These are phyloP conservation scores for Cecidostiba fungosa DNA, from an alignment of 2,888 invertebrate genomes.

Conservation along the genomic window DNA sequence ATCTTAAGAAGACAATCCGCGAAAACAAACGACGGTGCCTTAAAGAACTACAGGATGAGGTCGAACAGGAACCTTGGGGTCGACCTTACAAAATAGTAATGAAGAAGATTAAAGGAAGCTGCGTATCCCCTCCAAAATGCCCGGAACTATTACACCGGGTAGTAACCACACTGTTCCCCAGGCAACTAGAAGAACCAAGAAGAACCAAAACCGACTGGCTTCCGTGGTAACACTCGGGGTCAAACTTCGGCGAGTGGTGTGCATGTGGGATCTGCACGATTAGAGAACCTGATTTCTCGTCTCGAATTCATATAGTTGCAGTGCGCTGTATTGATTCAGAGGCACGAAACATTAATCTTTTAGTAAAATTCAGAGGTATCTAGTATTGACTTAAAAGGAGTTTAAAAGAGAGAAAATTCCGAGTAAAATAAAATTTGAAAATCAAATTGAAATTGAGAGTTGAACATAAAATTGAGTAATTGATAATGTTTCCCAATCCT, in stretches of 20 bases:
- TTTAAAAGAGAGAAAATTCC: background rate
- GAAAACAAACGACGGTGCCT: no score
- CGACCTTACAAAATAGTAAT: no score
- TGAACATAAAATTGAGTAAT: constrained; percentile 4
- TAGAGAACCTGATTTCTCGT: constrained; percentile 59
- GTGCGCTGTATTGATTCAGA: constrained; percentile 60
- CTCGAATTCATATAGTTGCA: constrained; percentile 58
- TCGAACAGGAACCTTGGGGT: no score
- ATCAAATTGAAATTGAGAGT: background rate
- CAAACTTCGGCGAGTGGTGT: constrained; percentile 58
- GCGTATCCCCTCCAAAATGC: no score
- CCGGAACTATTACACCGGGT: no score
- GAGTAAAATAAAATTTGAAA: background rate
- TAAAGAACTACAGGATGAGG: no score
- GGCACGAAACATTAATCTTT: constrained; percentile 59
- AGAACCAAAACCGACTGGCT: constrained; percentile 63
- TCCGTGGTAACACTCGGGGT: constrained; percentile 55
- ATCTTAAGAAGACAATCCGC: no score
- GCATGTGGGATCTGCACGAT: constrained; percentile 58
- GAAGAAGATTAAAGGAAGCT: no score
- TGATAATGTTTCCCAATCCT: constrained; percentile 54
- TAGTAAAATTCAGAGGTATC: constrained; percentile 17
- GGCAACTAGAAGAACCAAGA: no score
- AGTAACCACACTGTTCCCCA: no score
- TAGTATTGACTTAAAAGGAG: no score